Evolutionary conservation across 1,140 invertebrate species (phyloP), one percentile per base, ranked within the genome.

Genomic region (Drosophila rufa): DNA sequence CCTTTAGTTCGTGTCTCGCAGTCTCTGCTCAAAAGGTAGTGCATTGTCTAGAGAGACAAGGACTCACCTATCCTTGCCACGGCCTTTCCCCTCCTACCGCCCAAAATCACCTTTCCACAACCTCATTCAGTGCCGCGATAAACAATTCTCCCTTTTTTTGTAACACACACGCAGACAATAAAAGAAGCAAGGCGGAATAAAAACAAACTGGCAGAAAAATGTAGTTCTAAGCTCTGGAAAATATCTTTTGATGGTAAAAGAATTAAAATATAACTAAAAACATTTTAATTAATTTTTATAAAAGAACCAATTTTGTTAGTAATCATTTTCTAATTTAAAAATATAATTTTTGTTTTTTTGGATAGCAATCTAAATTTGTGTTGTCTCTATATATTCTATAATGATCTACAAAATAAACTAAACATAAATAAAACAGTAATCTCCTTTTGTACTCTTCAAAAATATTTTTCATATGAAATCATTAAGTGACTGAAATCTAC

Each of bases 21-120:
- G 64, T 48, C 51, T 40, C 30, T 36, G 43, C 42, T 38, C 19
- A 22, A 25, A 50, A 59, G 64, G 64, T 68, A 56, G 45, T 27
- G 45, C 57, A 79, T 79, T 79, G 77, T 79, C 60, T 79, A 25
- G 27, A 4, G 22, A 27, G 56, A 45, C 60, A 62, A 75, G 60
- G 17, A 42, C 66, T 59, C 43, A 47, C 33, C 48, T 42, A 69
- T 51, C 55, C 62, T 27, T 46, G 25, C 19, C 19, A 7, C 12
- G 22, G 14, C 15, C 46, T 27, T 19, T 55, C 36, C 33, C 19
- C 19, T 17, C 11, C 67, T 27, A 7, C 36, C 30, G 1, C 6
- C 6, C 9, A 36, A 73, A 42, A 47, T 11, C 67, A 70, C 67
- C 42, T 43, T 71, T 48, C 53, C 36, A 22, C 53, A 56, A 15